Conservation (phyloP, 2,888 invertebrate species). For the Hirtodrosophila confusa region DNA sequence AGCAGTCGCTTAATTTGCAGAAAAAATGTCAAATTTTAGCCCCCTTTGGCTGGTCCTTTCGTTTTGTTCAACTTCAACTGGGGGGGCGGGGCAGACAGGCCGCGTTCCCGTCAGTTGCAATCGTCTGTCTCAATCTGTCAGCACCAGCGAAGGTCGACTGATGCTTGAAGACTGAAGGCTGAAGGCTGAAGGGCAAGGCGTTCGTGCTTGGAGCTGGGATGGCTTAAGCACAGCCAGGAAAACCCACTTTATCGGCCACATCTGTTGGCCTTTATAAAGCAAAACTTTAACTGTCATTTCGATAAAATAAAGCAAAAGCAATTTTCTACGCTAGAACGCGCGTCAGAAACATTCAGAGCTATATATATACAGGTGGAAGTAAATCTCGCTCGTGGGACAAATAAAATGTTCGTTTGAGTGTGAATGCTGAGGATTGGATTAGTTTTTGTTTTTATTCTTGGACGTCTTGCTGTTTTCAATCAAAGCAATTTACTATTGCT, state of each 20-base stretch:
- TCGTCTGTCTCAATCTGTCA: slow-evolving; percentile 58
- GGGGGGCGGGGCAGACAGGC: background rate
- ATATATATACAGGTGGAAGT: slow-evolving; percentile 33
- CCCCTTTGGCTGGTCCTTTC: background rate
- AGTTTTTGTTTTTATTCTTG: slow-evolving; percentile 37
- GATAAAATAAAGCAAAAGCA: slow-evolving; percentile 41
- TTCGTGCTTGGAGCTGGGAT: background rate
- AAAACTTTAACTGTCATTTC: slow-evolving; percentile 45
- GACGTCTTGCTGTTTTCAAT: slow-evolving; percentile 22
- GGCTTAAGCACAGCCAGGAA: slow-evolving; percentile 1
- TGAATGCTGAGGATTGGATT: slow-evolving; percentile 34
- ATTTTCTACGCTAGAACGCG: slow-evolving; percentile 44
- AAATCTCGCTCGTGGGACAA: slow-evolving; percentile 61
- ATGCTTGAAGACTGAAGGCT: background rate
- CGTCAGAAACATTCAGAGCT: slow-evolving; percentile 31
- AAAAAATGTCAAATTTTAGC: slow-evolving; percentile 28
- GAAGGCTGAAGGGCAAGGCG: background rate
- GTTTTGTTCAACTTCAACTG: background rate
- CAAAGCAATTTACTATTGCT: background rate
- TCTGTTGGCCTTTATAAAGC: slow-evolving; percentile 33
- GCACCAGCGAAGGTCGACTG: slow-evolving; percentile 14
- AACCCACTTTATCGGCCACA: slow-evolving; percentile 15
- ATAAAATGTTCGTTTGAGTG: slow-evolving; percentile 34
- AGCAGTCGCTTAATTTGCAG: slow-evolving; percentile 37
- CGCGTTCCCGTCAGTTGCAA: slow-evolving; percentile 26